Evolutionary conservation across 2,888 invertebrate species (phyloP), one percentile per base, ranked within the genome.

Genomic region (Drosophila kokeensis): DNA sequence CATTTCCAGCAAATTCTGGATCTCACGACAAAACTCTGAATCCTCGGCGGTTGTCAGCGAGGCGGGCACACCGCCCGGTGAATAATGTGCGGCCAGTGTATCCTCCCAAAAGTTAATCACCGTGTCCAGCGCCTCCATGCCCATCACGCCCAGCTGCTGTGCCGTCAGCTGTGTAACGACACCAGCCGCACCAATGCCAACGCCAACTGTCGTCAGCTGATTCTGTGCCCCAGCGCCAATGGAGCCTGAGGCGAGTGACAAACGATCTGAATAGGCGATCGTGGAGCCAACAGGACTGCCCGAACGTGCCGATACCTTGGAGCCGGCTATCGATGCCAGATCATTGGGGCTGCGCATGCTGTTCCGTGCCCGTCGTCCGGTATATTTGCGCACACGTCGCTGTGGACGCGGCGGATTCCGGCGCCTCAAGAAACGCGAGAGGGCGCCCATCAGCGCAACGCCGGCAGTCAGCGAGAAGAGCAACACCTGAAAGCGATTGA

Each of bases 51-150:
- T 96, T 13, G 97, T 96, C 79, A 97, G 94, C 38, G 96, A 95
- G 1, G 96, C 94, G 2, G 92, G 92, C 4, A 93, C 83, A 48
- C 93, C 93, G 13, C 92, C 93, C 38, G 91, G 93, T 71, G 86
- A 95, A 94, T 90, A 95, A 91, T 97, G 97, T 45, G 97, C 95
- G 0, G 96, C 96, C 79, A 99, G 93, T 15, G 98, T 98, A 93
- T 99, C 98, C 93, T 99, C 98, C 98, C 98, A 99, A 92, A 97
- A 97, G 91, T 96, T 97, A 81, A 99, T 97, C 74, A 98, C 97
- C 24, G 97, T 96, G 91, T 98, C 98, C 82, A 99, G 93, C 0
- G 98, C 97, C 93, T 99, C 98, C 96, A 99, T 96, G 42, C 98
- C 98, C 95, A 98, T 96, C 34, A 97, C 96, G 69, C 98, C 98